phyloP scores from a whole-genome alignment of 2,888 invertebrate genomes.

The Pyrrhia umbra region DNA sequence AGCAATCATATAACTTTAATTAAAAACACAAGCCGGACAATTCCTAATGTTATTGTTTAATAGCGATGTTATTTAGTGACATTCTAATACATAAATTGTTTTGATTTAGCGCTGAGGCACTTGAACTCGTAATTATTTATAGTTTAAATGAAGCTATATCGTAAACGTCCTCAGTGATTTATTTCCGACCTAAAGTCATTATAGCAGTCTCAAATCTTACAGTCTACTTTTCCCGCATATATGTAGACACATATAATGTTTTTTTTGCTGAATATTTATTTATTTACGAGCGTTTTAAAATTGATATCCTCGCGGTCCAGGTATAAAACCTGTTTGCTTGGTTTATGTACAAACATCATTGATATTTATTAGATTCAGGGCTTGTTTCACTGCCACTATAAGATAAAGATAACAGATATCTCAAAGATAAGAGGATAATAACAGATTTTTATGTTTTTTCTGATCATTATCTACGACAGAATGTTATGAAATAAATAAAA shows the following conservation, averaged over 20 bases:
- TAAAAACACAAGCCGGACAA: conserved; percentile 57
- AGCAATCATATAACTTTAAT: conserved; percentile 26
- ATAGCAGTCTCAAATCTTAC: conserved; percentile 58
- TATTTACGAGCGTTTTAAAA: conserved; percentile 61
- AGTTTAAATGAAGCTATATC: conserved; percentile 82
- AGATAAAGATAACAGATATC: conserved; percentile 60
- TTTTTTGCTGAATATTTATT: conserved; percentile 60
- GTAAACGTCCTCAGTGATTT: conserved; percentile 79
- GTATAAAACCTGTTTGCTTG: conserved; percentile 56
- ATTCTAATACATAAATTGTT: conserved; percentile 77
- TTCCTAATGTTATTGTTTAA: conserved; percentile 67
- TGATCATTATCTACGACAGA: conserved; percentile 30
- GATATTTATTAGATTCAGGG: conserved; percentile 59
- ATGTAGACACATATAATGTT: conserved; percentile 35
- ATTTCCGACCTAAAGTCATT: conserved; percentile 74
- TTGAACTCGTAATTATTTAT: conserved; percentile 81
- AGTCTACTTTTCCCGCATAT: conserved; percentile 47
- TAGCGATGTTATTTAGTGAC: conserved; percentile 69
- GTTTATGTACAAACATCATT: conserved; percentile 58
- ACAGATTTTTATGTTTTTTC: conserved; percentile 42
- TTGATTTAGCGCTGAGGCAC: conserved; percentile 75
- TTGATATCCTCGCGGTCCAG: conserved; percentile 53
- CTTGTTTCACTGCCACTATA: conserved; percentile 55
- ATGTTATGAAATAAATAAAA: conserved; percentile 37
- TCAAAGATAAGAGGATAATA: conserved; percentile 41